Evolutionary conservation across 1,140 invertebrate genomes (phyloP), one percentile per base, ranked within the genome.

Genomic region (Scaptomyza graminum): DNA sequence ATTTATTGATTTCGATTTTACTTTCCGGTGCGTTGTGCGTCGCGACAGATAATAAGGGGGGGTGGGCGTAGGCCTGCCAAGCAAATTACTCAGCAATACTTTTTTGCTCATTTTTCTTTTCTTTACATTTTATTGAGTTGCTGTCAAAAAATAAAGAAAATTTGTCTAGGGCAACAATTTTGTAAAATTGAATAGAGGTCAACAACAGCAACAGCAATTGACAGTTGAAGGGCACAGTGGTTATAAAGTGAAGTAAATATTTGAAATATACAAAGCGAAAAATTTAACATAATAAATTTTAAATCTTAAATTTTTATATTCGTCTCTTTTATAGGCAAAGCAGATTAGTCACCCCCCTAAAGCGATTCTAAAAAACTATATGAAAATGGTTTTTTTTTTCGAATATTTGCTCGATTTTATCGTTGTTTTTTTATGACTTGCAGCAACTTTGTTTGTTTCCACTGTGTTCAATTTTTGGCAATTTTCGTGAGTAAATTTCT

Each of bases 21-120:
- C 56, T 67, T 67, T 87, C 82, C 82, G 82, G 83, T 73, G n/a
- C 68, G 70, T 60, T 74, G 71, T 69, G 74, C 82, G 82, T 81
- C 66, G 44, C 39, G 44, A 41, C 65, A 74, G 74, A 82, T 87
- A 76, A 79, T 82, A 75, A 68, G 39, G 16, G 8, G 7, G 7
- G 7, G 0, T 1, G 8, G 3, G 31, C 7, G 44, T 39, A 57
- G 49, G 56, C 31, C 31, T 15, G 51, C 39, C 74, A 34, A 71
- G 60, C 44, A 43, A 76, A 76, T 76, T 74, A 68, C 50, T 63
- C 44, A 41, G 28, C 66, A 51, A 56, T 18, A 46, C 16, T 46
- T 11, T 12, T n/a, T 28, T 18, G 25, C 22, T n/a, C 28, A n/a
- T 18, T 12, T 31, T 43, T 25, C 7, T 46, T 50, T 41, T 37